Conservation (phyloP, 2,113 vertebrate species). For the Oryctolagus cuniculus region mOryCun1.1 NC_091433.1:127340501-127341000, state of each 20-base stretch:
- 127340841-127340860: neutral
- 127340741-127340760: neutral
- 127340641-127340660: neutral
- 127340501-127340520: neutral
- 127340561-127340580: neutral
- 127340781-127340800: neutral
- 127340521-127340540: neutral
- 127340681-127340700: neutral
- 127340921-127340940: neutral
- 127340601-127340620: neutral
- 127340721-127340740: neutral
- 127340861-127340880: neutral
- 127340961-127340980: neutral
- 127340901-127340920: neutral
- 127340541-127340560: neutral
- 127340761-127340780: neutral
- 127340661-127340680: neutral
- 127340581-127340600: neutral
- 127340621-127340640: neutral
- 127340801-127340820: neutral
- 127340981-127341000: neutral
- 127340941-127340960: neutral
- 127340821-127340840: neutral
- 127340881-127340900: neutral
- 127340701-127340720: neutral